Conservation (phyloP, 2,797 vertebrate genomes). For the Coracias cyanogaster region DNA sequence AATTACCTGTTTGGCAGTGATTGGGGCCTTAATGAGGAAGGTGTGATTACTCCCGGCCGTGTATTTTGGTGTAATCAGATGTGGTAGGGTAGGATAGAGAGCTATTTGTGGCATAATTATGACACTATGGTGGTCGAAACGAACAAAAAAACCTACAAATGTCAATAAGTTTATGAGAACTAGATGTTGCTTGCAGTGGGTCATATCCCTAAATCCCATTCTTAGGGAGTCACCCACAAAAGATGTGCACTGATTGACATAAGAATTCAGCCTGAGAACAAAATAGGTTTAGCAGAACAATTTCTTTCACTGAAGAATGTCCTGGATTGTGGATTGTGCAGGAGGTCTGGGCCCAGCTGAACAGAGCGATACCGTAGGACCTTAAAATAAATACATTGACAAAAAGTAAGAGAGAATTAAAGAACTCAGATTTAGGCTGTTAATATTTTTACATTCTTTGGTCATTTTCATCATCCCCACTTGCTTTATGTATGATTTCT, state of each 20-base stretch:
- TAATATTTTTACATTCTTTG: background rate
- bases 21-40: background rate
- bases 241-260: background rate
- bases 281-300: background rate
- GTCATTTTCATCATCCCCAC: background rate
- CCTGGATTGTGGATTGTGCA: background rate
- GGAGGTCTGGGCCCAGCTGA: background rate
- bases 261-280: background rate
- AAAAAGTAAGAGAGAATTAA: background rate
- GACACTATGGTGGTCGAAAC: background rate
- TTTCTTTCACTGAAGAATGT: background rate
- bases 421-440: background rate
- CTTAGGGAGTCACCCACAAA: background rate
- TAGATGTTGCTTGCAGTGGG: background rate
- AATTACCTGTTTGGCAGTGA: background rate
- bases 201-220: background rate
- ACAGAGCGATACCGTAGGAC: rapidly evolving
- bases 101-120: background rate
- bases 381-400: background rate
- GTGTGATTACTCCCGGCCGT: background rate
- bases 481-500: background rate
- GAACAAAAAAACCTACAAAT: background rate
- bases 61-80: background rate
- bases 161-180: background rate
- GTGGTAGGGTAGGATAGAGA: rapidly evolving